Evolutionary conservation across 2,113 vertebrate species (phyloP).

Genomic region (Bucco capensis): DNA sequence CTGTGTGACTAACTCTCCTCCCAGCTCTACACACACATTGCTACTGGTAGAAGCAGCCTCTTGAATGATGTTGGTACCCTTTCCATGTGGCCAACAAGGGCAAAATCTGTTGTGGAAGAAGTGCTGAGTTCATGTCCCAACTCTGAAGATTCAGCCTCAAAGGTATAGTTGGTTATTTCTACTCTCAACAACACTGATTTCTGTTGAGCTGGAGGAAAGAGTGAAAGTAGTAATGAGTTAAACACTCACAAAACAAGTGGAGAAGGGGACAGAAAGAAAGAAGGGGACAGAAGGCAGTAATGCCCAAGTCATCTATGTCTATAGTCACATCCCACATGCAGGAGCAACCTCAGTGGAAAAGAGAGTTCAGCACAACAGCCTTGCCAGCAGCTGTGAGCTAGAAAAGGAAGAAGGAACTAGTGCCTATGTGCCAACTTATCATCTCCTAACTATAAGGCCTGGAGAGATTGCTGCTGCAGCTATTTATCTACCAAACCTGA

Average conservation of each 20-base stretch:
- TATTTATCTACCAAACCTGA: neutral
- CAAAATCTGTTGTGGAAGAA: neutral
- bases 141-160: neutral
- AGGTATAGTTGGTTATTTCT: neutral
- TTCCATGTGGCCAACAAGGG: neutral
- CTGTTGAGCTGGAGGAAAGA: neutral
- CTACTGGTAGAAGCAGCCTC: neutral
- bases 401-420: neutral
- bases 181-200: neutral
- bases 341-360: neutral
- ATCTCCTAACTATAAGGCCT: neutral
- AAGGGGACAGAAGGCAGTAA: neutral
- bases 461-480: neutral
- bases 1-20: accelerated
- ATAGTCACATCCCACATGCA: neutral
- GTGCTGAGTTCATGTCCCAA: neutral
- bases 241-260: too few relatives aligned
- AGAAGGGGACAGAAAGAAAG: too few relatives aligned
- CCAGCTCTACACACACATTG: accelerated
- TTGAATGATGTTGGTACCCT: neutral
- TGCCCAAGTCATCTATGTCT: accelerated
- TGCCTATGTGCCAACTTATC: neutral
- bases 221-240: neutral
- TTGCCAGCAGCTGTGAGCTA: neutral
- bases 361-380: neutral